Evolutionary conservation across 2,888 invertebrate species (phyloP).

Genomic region (Ennomos quercinarius): DNA sequence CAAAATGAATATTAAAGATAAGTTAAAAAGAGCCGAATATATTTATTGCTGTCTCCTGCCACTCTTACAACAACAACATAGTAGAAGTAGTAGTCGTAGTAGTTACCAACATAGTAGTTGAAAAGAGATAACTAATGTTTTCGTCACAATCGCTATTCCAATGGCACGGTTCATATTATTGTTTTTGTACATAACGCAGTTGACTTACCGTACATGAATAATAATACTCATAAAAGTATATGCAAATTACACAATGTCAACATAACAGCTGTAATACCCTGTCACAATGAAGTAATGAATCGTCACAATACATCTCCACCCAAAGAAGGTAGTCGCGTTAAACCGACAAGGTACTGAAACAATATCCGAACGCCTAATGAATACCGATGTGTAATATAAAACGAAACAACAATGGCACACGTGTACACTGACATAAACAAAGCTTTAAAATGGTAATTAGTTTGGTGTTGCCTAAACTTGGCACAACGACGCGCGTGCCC

Average conservation of each 20-base stretch:
- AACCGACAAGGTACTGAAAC: conserved; percentile 23
- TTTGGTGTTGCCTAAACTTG: conserved; percentile 66
- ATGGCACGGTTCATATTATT: no score
- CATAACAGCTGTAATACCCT: background rate
- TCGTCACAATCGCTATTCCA: no score
- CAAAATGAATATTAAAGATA: no score
- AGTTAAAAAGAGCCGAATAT: no score
- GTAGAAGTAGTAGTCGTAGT: no score
- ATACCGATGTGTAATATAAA: conserved; percentile 28
- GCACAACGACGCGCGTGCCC: conserved; percentile 60
- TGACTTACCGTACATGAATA: no score
- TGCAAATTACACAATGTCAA: background rate
- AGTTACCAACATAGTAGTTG: no score
- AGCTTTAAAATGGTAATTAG: conserved; percentile 78
- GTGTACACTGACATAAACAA: conserved; percentile 65
- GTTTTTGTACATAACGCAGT: no score
- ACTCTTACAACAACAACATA: no score
- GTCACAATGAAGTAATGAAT: background rate
- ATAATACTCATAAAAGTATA: background rate
- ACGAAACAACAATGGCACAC: conserved; percentile 54
- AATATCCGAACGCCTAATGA: conserved; percentile 12
- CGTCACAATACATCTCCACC: conserved; percentile 4
- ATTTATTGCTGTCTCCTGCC: no score
- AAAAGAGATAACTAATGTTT: no score
- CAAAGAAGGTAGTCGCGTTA: conserved; percentile 26